phyloP scores from a whole-genome alignment of 2,113 vertebrate species.

The Myocastor coypus region DNA sequence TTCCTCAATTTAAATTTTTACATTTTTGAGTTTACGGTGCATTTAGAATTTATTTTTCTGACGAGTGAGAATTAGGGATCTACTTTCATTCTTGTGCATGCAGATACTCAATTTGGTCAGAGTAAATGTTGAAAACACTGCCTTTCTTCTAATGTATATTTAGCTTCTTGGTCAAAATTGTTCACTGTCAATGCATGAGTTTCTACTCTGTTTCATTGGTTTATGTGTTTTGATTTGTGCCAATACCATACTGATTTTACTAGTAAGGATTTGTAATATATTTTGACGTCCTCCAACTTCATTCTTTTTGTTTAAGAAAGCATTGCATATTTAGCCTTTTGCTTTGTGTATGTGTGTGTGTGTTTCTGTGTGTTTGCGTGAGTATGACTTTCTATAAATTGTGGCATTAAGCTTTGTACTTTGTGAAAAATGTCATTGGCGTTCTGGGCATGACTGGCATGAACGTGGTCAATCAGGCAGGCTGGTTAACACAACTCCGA shows the following conservation, averaged over 20 bases:
- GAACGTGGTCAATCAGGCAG: neutral
- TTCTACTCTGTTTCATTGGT: neutral
- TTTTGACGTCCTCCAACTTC: neutral
- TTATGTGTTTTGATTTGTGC: neutral
- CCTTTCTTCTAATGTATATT: neutral
- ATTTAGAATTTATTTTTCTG: neutral
- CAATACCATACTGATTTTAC: neutral
- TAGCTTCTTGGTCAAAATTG: neutral
- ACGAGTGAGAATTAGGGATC: rapidly evolving
- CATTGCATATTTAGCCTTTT: neutral
- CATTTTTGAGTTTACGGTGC: neutral
- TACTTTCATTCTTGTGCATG: neutral
- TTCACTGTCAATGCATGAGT: neutral
- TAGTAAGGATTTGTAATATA: neutral
- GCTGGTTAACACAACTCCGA: neutral
- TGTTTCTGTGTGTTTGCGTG: neutral
- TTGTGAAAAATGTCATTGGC: neutral
- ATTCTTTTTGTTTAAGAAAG: neutral
- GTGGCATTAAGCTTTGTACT: neutral
- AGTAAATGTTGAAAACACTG: neutral
- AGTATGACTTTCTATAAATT: neutral
- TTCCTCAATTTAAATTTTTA: neutral
- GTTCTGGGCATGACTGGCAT: neutral
- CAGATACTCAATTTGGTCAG: neutral
- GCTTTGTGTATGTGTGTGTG: neutral